These are phyloP conservation scores for Autographa gamma DNA, from an alignment of 2,888 invertebrate species.

Conservation along the genomic window DNA sequence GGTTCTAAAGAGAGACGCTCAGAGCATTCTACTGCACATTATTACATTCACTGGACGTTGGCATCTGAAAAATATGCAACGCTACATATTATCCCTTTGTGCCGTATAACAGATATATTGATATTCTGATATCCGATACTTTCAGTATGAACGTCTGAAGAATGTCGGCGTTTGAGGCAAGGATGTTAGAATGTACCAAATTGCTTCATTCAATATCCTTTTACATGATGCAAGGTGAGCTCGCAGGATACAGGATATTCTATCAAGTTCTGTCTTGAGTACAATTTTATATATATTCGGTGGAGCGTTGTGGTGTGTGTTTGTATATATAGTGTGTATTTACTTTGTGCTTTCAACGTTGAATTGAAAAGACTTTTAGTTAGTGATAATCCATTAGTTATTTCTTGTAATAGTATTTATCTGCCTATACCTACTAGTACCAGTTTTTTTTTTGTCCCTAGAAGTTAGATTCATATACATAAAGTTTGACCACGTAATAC, in stretches of 20 bases:
- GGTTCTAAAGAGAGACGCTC: conserved; percentile 12
- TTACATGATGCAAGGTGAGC: conserved; percentile 5
- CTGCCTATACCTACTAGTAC: too few species aligned
- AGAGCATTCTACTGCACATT: conserved; percentile 37
- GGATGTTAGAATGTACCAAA: conserved; percentile 5
- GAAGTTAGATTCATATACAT: too few species aligned
- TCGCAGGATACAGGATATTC: not conserved
- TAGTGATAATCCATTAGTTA: too few species aligned
- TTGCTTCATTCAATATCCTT: conserved; percentile 11
- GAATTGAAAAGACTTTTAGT: not conserved
- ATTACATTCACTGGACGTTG: conserved; percentile 45
- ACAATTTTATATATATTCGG: not conserved
- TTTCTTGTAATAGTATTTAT: too few species aligned
- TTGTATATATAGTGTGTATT: not conserved
- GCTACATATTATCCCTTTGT: conserved; percentile 43
- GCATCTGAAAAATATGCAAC: conserved; percentile 48
- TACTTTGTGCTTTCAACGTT: not conserved
- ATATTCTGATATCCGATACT: conserved; percentile 20
- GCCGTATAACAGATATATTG: conserved; percentile 20
- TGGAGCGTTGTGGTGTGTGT: not conserved
- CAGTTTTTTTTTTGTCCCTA: too few species aligned
- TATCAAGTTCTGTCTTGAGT: not conserved
- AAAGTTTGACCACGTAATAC: too few species aligned
- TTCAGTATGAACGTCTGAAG: conserved; percentile 12
- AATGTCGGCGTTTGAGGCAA: conserved; percentile 18